A percentile compares a stretch with the other conserved stretches of the same genome.
Evolutionary conservation across 2,888 invertebrate genomes (phyloP).

Genomic region (Aleiodes leptofemur): DNA sequence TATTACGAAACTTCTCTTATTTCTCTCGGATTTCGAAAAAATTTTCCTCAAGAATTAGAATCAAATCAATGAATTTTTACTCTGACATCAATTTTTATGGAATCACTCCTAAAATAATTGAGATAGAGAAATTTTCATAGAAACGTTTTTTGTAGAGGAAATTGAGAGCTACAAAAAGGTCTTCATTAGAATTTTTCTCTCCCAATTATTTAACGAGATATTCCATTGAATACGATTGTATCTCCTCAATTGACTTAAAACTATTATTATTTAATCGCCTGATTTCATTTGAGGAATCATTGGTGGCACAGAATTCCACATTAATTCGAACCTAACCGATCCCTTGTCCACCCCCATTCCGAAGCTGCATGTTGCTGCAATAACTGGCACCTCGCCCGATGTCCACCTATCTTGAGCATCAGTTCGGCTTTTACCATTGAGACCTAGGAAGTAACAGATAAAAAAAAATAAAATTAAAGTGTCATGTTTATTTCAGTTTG

Average conservation of each 20-base stretch:
- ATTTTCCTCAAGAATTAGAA: no score
- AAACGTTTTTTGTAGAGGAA: neutral
- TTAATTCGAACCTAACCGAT: constrained; percentile 82
- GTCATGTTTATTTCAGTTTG: neutral
- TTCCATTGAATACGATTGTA: no score
- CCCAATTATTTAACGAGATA: no score
- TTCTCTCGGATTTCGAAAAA: no score
- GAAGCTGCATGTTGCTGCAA: constrained; percentile 98
- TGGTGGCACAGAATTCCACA: constrained; percentile 42
- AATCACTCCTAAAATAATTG: no score
- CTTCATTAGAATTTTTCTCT: no score
- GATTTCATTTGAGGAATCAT: constrained; percentile 17
- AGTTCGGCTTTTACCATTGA: constrained; percentile 84
- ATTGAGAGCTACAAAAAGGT: neutral
- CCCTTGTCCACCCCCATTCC: constrained; percentile 99
- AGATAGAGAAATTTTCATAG: no score
- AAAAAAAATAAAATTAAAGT: constrained; percentile 19
- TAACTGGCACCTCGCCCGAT: constrained; percentile 89
- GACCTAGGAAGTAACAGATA: constrained; percentile 74
- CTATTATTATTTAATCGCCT: neutral
- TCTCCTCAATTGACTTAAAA: neutral
- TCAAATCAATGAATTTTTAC: no score
- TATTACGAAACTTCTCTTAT: no score
- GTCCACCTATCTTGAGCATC: constrained; percentile 95
- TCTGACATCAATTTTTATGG: no score